Percentiles rank a stretch among this genome's conserved stretches.
These are phyloP conservation scores for Zenarchopterus dispar DNA, from an alignment of 2,797 vertebrate species.

Conservation along the genomic window DNA sequence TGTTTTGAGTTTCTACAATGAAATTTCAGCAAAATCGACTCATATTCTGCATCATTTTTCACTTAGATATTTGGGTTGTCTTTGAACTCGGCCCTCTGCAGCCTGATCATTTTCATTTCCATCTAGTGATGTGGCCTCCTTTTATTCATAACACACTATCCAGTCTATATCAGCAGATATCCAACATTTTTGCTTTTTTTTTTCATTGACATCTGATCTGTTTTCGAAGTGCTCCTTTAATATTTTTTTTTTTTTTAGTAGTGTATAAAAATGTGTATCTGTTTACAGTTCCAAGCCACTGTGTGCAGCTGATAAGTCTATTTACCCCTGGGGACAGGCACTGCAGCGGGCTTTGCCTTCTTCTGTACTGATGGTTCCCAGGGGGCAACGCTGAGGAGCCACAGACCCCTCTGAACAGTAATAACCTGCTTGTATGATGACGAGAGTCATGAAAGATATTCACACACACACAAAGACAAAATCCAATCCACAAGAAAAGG, in stretches of 20 bases:
- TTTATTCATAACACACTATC: too few relatives aligned
- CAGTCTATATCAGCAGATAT: too few relatives aligned
- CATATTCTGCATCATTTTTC: too few relatives aligned
- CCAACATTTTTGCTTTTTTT: too few relatives aligned
- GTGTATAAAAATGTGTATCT: conserved; percentile 12
- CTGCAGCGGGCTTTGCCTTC: conserved; percentile 82
- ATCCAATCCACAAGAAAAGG: conserved; percentile 25
- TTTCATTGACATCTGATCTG: too few relatives aligned
- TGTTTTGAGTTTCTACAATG: too few relatives aligned
- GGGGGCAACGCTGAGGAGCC: conserved; percentile 84
- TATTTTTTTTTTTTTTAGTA: neutral
- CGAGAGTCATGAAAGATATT: conserved; percentile 45
- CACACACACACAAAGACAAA: conserved; percentile 33
- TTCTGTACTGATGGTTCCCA: conserved; percentile 85
- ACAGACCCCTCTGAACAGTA: conserved; percentile 87
- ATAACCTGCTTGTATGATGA: conserved; percentile 81
- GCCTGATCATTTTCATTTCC: too few relatives aligned
- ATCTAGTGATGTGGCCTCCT: too few relatives aligned
- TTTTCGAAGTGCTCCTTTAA: too few relatives aligned
- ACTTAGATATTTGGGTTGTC: too few relatives aligned
- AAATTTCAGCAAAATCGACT: too few relatives aligned
- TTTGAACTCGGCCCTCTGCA: too few relatives aligned
- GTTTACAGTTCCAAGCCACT: conserved; percentile 35
- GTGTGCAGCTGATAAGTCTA: conserved; percentile 42
- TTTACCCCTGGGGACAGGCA: conserved; percentile 87